Evolutionary conservation across 2,888 invertebrate genomes (phyloP).

Genomic region (Nymphalis c-album): DNA sequence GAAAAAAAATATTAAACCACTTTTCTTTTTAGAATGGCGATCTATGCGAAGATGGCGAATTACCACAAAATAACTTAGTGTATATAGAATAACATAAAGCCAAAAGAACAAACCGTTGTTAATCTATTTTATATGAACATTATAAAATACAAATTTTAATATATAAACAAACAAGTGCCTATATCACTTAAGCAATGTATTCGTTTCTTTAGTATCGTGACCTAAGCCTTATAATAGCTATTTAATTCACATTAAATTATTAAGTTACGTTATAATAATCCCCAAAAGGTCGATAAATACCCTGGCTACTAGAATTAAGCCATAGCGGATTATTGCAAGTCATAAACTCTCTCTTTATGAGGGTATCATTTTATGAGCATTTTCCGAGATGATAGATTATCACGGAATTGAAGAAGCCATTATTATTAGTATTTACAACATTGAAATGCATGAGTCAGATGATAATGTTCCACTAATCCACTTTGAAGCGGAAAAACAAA

Average conservation of each 20-base stretch:
- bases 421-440: constrained; percentile 12
- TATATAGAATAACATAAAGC: no score
- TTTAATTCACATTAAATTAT: neutral
- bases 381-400: constrained; percentile 21
- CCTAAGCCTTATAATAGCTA: neutral
- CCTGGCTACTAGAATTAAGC: constrained; percentile 7
- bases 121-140: no score
- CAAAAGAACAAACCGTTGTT: no score
- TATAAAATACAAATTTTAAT: no score
- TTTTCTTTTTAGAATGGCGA: no score
- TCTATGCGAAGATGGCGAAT: no score
- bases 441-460: neutral
- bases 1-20: no score
- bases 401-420: constrained; percentile 7
- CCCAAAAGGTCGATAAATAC: constrained; percentile 6
- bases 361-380: constrained; percentile 9
- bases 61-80: no score
- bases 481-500: no score
- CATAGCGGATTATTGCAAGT: constrained; percentile 12
- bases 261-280: constrained; percentile 5
- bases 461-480: no score
- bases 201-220: neutral
- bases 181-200: no score
- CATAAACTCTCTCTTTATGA: constrained; percentile 3
- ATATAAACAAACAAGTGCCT: no score